Evolutionary conservation across 2,797 vertebrate species (phyloP).

Genomic region (Ficedula albicollis): DNA sequence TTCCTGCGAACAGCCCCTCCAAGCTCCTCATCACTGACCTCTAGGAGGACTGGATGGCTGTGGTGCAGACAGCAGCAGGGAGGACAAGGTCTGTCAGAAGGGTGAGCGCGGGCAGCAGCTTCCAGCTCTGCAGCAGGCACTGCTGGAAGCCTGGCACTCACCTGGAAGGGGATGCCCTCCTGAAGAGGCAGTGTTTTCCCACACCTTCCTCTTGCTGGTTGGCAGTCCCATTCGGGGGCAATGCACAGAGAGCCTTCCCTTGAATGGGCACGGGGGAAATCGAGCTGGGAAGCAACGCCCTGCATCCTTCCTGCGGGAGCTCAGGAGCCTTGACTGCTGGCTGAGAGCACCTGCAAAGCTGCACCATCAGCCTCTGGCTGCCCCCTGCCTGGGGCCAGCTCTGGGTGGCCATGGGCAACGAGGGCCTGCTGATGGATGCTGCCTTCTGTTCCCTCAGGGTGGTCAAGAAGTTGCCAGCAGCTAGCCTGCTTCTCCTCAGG

Average conservation of each 20-base stretch:
- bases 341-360: background rate
- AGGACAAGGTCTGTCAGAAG: background rate
- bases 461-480: background rate
- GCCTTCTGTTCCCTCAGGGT: background rate
- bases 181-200: background rate
- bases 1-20: rapidly evolving
- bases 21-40: rapidly evolving
- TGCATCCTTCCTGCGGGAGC: rapidly evolving
- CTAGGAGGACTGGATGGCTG: background rate
- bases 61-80: rapidly evolving
- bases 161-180: background rate
- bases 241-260: background rate
- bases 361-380: background rate
- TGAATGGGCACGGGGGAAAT: background rate
- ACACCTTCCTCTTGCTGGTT: background rate
- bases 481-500: background rate
- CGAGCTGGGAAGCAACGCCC: background rate
- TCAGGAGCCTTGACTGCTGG: rapidly evolving
- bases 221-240: rapidly evolving
- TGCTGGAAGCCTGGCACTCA: background rate
- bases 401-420: background rate
- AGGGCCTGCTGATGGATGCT: background rate
- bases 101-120: background rate
- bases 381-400: no score
- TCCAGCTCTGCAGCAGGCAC: background rate